Conservation (phyloP, 2,888 invertebrate species). For the Agonopterix alstromeriana region DNA sequence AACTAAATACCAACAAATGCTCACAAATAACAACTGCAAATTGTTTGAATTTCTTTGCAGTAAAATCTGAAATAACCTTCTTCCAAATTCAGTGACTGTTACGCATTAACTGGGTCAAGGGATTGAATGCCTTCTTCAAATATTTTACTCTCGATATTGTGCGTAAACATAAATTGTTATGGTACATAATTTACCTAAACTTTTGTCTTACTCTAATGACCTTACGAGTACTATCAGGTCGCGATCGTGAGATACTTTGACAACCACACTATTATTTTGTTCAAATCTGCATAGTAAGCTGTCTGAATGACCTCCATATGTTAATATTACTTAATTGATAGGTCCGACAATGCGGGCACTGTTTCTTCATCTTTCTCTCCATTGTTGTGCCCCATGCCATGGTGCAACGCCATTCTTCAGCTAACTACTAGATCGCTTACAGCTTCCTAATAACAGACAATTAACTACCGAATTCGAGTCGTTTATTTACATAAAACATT, state of each 20-base stretch:
- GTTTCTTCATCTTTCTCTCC: constrained; percentile 47
- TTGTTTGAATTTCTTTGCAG: too few species aligned
- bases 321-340: constrained; percentile 40
- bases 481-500: constrained; percentile 9
- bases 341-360: constrained; percentile 28
- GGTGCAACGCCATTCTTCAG: constrained; percentile 41
- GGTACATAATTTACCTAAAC: background rate
- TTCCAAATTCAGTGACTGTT: too few species aligned
- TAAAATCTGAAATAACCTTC: too few species aligned
- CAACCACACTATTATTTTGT: background rate
- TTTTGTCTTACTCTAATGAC: background rate
- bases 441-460: constrained; percentile 27
- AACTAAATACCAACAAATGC: too few species aligned
- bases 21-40: too few species aligned
- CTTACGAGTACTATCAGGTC: background rate
- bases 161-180: background rate
- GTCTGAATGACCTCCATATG: constrained; percentile 19
- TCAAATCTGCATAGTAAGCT: constrained; percentile 4
- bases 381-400: constrained; percentile 22
- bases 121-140: constrained; percentile 6
- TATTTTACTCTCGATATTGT: background rate
- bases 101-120: constrained; percentile 23
- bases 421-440: constrained; percentile 24
- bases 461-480: constrained; percentile 10
- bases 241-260: background rate